A percentile compares a stretch with the other conserved stretches of the same genome.
Conservation (phyloP, 2,797 vertebrate genomes). For the Muscicapa comitata region DNA sequence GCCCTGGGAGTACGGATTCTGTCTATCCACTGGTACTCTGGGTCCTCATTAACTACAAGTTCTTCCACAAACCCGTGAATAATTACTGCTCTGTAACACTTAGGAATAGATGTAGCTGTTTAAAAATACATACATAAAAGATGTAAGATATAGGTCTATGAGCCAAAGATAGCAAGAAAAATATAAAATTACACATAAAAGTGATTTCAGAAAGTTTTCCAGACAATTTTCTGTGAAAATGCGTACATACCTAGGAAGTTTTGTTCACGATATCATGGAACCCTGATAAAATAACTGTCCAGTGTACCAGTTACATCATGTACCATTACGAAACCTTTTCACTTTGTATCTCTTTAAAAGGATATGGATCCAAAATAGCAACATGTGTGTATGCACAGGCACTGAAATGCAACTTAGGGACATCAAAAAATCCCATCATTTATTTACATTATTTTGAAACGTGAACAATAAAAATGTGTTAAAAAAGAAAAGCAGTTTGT, state of each 20-base stretch:
- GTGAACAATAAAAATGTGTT: background rate
- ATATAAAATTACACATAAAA: background rate
- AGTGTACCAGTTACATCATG: background rate
- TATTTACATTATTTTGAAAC: background rate
- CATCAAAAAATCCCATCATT: background rate
- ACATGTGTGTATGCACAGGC: fast-evolving
- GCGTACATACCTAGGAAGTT: background rate
- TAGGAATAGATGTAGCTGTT: conserved; percentile 91
- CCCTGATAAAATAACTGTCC: background rate
- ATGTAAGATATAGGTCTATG: background rate
- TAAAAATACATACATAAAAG: background rate
- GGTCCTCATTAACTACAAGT: conserved; percentile 97
- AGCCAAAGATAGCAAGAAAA: background rate
- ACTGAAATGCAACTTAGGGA: background rate
- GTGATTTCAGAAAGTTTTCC: background rate
- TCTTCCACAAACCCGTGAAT: conserved; percentile 99
- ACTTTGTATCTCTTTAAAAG: background rate
- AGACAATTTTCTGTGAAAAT: background rate
- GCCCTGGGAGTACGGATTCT: conserved; percentile 95
- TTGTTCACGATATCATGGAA: background rate
- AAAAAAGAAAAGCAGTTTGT: background rate
- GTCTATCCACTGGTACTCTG: conserved; percentile 99
- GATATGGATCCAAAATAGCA: background rate
- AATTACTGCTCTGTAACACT: conserved; percentile 88
- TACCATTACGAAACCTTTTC: background rate